phyloP scores from a whole-genome alignment of 2,888 invertebrate species.

The Drosophila phalerata region DNA sequence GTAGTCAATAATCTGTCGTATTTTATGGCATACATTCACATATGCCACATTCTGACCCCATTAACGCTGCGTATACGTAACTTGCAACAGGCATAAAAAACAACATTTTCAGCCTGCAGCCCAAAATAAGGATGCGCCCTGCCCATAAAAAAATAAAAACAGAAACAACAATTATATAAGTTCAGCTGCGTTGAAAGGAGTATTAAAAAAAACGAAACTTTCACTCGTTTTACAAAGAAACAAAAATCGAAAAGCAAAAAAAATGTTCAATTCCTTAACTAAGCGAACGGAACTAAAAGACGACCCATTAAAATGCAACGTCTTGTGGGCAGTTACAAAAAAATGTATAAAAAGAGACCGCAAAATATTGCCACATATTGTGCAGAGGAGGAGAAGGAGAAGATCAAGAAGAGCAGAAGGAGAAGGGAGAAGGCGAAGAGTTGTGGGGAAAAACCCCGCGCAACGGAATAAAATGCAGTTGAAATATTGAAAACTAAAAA shows the following conservation, averaged over 20 bases:
- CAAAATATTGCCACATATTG: slow-evolving; percentile 50
- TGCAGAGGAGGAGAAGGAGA: background rate
- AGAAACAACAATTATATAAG: slow-evolving; percentile 43
- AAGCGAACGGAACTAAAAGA: slow-evolving; percentile 58
- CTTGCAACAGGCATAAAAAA: slow-evolving; percentile 31
- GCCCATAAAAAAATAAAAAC: slow-evolving; percentile 9
- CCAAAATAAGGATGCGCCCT: slow-evolving; percentile 52
- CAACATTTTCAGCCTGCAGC: slow-evolving; percentile 21
- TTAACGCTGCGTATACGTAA: slow-evolving; percentile 63
- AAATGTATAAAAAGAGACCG: slow-evolving; percentile 30
- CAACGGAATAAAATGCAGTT: slow-evolving; percentile 51
- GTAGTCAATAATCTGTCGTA: background rate
- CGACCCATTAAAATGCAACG: slow-evolving; percentile 59
- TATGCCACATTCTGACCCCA: slow-evolving; percentile 34
- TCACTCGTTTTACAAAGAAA: slow-evolving; percentile 49
- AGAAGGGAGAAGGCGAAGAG: background rate
- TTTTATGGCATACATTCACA: slow-evolving; percentile 16
- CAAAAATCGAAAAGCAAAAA: background rate
- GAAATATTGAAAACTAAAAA: slow-evolving; percentile 30
- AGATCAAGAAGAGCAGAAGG: background rate
- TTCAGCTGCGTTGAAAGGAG: slow-evolving; percentile 56
- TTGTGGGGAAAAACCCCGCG: slow-evolving; percentile 47
- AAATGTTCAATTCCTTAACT: slow-evolving; percentile 61
- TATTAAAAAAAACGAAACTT: slow-evolving; percentile 55
- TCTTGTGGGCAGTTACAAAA: slow-evolving; percentile 40